Evolutionary conservation across 2,797 vertebrate species (phyloP).

Genomic region (Pipistrellus pygmaeus): DNA sequence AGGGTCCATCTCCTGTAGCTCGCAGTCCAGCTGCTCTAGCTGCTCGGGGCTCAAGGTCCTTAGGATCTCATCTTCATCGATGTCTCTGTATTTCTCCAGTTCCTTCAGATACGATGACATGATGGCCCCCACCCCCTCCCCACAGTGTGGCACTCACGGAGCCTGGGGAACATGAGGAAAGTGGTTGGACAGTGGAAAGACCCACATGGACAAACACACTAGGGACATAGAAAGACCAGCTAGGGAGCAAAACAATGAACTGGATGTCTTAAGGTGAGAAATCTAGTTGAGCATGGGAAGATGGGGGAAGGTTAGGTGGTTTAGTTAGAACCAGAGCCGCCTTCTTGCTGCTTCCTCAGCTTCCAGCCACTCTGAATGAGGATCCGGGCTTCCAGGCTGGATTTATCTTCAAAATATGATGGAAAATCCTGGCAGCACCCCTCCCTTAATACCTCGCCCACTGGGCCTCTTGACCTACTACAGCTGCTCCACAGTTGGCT

Average conservation of each 20-base stretch:
- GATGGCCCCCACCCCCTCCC: constrained; percentile 74
- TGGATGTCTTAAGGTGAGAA: background rate
- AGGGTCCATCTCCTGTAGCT: constrained; percentile 97
- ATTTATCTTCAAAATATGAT: background rate
- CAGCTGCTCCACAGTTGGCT: constrained; percentile 73
- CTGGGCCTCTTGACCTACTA: constrained; percentile 24
- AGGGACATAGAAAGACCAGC: background rate
- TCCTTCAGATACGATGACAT: constrained; percentile 89
- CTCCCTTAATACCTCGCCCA: background rate
- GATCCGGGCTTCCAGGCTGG: background rate
- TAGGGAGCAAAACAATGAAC: background rate
- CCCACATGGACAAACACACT: background rate
- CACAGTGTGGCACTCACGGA: constrained; percentile 58
- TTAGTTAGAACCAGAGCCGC: background rate
- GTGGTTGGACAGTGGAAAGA: constrained; percentile 6
- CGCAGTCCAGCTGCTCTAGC: constrained; percentile 93
- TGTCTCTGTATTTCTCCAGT: constrained; percentile 94
- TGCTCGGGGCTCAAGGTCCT: constrained; percentile 93
- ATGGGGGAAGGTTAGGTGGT: background rate
- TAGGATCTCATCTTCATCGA: constrained; percentile 97
- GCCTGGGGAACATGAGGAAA: constrained; percentile 64
- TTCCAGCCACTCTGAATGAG: background rate
- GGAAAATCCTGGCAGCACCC: constrained; percentile 12
- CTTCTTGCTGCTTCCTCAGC: background rate
- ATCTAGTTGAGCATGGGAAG: background rate